phyloP scores from a whole-genome alignment of 2,797 vertebrate species.

The Alca torda region DNA sequence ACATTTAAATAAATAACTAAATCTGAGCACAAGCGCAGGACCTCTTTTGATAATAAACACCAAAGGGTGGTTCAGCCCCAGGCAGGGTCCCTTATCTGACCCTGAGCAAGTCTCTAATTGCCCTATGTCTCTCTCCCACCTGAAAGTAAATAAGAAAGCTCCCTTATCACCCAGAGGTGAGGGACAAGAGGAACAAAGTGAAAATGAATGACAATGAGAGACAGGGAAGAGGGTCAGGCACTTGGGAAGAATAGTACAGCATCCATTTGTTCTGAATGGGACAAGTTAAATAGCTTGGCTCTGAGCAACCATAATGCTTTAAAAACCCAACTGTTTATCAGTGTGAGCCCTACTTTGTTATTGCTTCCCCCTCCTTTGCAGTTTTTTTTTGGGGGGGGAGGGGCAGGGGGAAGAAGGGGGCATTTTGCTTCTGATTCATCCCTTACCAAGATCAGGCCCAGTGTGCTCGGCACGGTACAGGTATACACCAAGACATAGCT shows the following conservation, averaged over 20 bases:
- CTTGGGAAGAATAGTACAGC: background rate
- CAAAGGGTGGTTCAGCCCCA: background rate
- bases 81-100: background rate
- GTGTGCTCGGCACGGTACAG: too few species aligned
- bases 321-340: background rate
- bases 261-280: background rate
- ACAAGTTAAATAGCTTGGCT: background rate
- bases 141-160: background rate
- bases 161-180: background rate
- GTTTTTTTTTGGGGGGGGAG: background rate
- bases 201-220: background rate
- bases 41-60: background rate
- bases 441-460: background rate
- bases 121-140: background rate
- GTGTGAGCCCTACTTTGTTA: background rate
- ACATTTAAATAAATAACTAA: background rate
- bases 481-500: background rate
- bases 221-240: background rate
- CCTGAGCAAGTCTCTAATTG: background rate
- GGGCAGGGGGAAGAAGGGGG: too few species aligned
- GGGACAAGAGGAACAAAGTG: background rate
- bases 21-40: background rate
- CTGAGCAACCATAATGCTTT: background rate
- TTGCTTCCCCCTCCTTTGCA: background rate
- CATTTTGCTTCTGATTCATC: background rate